Conservation (phyloP, 2,797 vertebrate species). For the Myotis daubentonii region DNA sequence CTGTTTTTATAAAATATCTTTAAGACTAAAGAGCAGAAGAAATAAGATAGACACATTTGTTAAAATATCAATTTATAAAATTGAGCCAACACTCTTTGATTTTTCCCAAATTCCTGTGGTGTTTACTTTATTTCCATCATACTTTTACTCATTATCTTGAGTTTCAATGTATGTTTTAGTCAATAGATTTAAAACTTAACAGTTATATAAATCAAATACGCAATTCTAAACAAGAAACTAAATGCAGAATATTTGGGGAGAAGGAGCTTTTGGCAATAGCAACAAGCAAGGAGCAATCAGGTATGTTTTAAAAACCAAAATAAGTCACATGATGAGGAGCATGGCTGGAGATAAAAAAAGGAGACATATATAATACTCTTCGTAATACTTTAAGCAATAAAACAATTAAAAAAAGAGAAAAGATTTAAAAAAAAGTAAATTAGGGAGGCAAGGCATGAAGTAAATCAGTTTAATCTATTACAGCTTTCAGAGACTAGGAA, state of each 20-base stretch:
- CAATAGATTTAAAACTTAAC: background rate
- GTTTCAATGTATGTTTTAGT: conserved; percentile 11
- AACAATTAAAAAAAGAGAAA: too few species aligned
- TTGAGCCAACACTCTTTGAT: background rate
- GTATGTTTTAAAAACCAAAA: conserved; percentile 38
- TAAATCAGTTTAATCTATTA: conserved; percentile 3
- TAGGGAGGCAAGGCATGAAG: background rate
- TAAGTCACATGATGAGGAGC: background rate
- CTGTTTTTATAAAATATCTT: background rate
- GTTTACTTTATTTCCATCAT: conserved; percentile 1
- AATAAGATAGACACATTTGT: background rate
- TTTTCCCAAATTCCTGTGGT: background rate
- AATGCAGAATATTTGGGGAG: background rate
- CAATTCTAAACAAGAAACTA: conserved; percentile 3
- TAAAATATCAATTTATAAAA: conserved; percentile 11
- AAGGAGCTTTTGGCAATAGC: background rate
- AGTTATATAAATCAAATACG: background rate
- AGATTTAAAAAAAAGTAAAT: background rate
- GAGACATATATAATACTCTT: too few species aligned
- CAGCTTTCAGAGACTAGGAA: background rate
- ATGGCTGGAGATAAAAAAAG: background rate
- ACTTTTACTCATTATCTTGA: background rate
- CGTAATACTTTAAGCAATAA: too few species aligned
- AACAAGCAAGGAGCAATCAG: background rate
- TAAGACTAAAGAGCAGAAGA: background rate